Evolutionary conservation across 2,888 invertebrate species (phyloP), one percentile per base, ranked within the genome.

Genomic region (Chironomus tentans): DNA sequence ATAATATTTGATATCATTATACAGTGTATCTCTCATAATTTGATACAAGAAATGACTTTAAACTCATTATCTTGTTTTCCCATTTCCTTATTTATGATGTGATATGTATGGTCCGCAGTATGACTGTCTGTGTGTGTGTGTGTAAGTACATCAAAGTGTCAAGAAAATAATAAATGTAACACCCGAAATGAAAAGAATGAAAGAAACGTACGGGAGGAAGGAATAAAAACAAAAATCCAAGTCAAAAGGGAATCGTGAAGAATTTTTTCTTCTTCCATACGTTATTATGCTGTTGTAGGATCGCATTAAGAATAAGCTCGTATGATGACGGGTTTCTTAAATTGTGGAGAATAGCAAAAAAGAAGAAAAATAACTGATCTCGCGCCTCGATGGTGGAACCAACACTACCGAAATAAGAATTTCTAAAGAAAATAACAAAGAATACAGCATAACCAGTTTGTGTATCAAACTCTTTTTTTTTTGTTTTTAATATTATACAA

Each of bases 81-180:
- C 38, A 38, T 38, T 38, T 38, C 38, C 38, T 38, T 38, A 38
- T 38, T 38, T 38, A 38, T 38, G 1, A 38, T 38, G 10, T 10
- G 38, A 38, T 38, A 38, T 38, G 38, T 38, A 38, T 38, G 38
- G 38, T 38, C 38, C 38, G 2, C 2, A 2, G 38, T 38, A 38
- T 38, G 38, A 1, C 4, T 28, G 5, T 21, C 1, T 18, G 24
- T 65, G 24, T 65, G 22, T 65, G 22, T 21, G 4, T n/a, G 69
- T 15, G 46, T 38, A 69, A 38, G 69, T n/a, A 38, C 56, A 38
- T 38, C 18, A 69, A 48, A 47, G 70, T 70, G 70, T 70, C 70
- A 70, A 70, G 69, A 70, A 70, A 50, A 70, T 70, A 70, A 70
- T 70, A 70, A 70, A 70, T 70, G 48, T 70, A 70, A 70, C 70